These are phyloP conservation scores for Marisa cornuarietis DNA, from an alignment of 1,140 invertebrate species.

Conservation along the genomic window DNA sequence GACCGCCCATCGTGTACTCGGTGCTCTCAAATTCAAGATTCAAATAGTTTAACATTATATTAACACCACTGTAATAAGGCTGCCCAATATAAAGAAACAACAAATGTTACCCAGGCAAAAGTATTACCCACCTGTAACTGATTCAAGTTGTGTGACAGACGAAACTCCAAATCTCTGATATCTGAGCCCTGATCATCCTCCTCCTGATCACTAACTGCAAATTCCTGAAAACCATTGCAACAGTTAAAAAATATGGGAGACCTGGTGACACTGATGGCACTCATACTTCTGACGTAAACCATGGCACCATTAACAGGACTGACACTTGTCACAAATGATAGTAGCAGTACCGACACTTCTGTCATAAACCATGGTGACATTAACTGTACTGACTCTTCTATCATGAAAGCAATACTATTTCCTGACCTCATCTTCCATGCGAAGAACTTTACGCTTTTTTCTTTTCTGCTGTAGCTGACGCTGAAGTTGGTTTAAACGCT, in stretches of 20 bases:
- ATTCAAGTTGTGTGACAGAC: constrained; percentile 71
- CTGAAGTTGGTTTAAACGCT: constrained; percentile 83
- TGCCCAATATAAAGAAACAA: neutral
- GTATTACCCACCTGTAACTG: constrained; percentile 55
- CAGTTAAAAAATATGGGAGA: neutral
- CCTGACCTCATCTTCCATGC: constrained; percentile 64
- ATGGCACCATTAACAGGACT: too few relatives aligned
- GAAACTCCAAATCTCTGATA: constrained; percentile 88
- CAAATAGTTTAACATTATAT: too few relatives aligned
- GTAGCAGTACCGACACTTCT: too few relatives aligned
- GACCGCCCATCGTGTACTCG: too few relatives aligned
- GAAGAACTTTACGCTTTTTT: constrained; percentile 77
- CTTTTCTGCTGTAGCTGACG: constrained; percentile 74
- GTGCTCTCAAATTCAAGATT: too few relatives aligned
- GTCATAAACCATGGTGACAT: too few relatives aligned
- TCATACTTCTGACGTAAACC: too few relatives aligned
- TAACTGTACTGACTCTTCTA: too few relatives aligned
- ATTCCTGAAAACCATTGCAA: constrained; percentile 44
- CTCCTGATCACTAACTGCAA: constrained; percentile 65
- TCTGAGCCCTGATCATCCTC: constrained; percentile 73
- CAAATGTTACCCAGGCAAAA: neutral
- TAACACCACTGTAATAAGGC: too few relatives aligned
- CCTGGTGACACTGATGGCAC: too few relatives aligned
- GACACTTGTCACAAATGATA: too few relatives aligned
- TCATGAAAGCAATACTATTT: too few relatives aligned